Evolutionary conservation across 2,888 invertebrate species (phyloP).

Genomic region (Caenorhabditis imperialis): DNA sequence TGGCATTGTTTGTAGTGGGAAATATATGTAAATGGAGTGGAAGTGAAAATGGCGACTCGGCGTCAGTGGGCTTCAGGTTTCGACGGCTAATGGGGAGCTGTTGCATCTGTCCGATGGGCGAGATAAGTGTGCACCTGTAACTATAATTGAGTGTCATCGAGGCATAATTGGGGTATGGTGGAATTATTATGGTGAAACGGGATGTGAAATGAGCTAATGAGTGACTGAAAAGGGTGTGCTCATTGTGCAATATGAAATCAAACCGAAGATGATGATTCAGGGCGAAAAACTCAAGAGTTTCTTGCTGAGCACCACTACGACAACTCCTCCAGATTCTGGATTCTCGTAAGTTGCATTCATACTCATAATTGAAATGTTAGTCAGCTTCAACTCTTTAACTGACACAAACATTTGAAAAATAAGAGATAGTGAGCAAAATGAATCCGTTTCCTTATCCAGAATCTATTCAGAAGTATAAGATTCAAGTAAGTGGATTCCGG

Average conservation of each 20-base stretch:
- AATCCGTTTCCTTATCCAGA: no score
- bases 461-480: no score
- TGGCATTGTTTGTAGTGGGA: constrained; percentile 48
- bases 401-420: no score
- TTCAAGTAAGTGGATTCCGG: no score
- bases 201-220: constrained; percentile 1
- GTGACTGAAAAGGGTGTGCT: no score
- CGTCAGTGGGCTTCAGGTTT: constrained; percentile 8
- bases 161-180: not conserved
- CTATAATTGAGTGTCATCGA: constrained; percentile 38
- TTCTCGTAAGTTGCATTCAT: constrained; percentile 14
- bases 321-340: constrained; percentile 8
- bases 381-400: no score
- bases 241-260: no score
- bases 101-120: no score
- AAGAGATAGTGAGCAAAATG: no score
- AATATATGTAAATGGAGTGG: constrained; percentile 39
- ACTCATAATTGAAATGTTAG: no score
- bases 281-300: constrained; percentile 26
- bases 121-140: not conserved
- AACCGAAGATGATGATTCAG: no score
- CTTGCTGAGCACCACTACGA: constrained; percentile 18
- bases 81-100: constrained; percentile 10
- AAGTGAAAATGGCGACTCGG: constrained; percentile 21
- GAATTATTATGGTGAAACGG: not conserved